Conservation (phyloP, 2,797 vertebrate species). For the Sebastes vulpes region DNA sequence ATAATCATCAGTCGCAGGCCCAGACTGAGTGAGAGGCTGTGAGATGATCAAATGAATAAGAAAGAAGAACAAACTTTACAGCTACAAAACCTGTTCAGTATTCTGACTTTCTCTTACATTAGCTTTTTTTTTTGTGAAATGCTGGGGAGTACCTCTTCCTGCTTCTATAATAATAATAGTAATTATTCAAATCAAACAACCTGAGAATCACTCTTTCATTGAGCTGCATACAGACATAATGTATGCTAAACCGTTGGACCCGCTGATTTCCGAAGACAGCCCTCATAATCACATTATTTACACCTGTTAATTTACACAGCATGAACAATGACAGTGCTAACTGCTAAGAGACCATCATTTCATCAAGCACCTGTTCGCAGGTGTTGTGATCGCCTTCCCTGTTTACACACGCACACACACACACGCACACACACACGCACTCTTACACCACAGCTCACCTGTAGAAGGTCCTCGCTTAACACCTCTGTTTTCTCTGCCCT, state of each 20-base stretch:
- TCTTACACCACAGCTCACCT: constrained; percentile 83
- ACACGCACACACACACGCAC: neutral
- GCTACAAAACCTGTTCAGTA: neutral
- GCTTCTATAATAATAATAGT: neutral
- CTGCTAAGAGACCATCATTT: neutral
- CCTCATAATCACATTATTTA: constrained; percentile 25
- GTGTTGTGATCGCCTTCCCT: neutral
- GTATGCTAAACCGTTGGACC: neutral
- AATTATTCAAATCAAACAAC: neutral
- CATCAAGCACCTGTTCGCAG: neutral
- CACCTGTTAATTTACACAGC: constrained; percentile 9
- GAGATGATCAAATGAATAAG: neutral
- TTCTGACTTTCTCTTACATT: neutral
- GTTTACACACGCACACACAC: neutral
- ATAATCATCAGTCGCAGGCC: neutral
- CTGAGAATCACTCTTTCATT: neutral
- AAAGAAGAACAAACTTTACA: neutral
- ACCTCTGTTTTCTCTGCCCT: constrained; percentile 98
- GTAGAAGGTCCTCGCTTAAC: constrained; percentile 95
- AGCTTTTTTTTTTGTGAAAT: neutral
- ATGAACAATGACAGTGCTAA: neutral
- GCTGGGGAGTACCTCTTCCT: too few relatives aligned
- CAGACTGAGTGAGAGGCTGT: neutral
- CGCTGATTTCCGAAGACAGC: neutral
- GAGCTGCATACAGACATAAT: neutral